phyloP scores from a whole-genome alignment of 2,888 invertebrate species.

The Eudemis profundana region DNA sequence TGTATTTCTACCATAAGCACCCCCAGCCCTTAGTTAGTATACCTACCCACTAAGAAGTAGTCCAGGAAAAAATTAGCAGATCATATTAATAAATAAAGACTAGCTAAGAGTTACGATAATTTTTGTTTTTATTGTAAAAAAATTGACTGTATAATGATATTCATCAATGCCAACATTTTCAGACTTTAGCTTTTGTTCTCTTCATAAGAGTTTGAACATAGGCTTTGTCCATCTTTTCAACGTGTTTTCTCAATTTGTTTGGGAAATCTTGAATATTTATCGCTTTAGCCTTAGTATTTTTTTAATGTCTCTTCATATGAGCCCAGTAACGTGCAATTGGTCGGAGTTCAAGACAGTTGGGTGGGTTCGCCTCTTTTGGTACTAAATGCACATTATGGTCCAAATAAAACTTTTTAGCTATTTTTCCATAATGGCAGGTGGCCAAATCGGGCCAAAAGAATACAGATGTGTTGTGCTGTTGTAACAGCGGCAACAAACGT shows the following conservation, averaged over 20 bases:
- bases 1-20: too few relatives aligned
- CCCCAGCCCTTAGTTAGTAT: too few relatives aligned
- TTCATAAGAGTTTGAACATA: conserved; percentile 8
- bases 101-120: too few relatives aligned
- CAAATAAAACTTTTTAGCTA: background rate
- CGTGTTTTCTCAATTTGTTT: background rate
- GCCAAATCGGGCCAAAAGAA: background rate
- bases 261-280: too few relatives aligned
- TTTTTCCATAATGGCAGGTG: background rate
- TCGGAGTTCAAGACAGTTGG: background rate
- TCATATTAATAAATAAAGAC: too few relatives aligned
- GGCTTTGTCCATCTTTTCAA: background rate
- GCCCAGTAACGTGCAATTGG: background rate
- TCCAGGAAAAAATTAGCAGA: too few relatives aligned
- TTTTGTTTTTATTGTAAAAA: too few relatives aligned
- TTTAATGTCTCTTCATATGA: background rate
- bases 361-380: conserved; percentile 5
- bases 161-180: background rate
- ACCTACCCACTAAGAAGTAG: too few relatives aligned
- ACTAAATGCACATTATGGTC: background rate
- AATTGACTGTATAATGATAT: too few relatives aligned
- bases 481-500: background rate
- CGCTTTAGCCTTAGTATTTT: background rate
- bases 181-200: conserved; percentile 1
- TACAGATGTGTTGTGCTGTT: background rate